Conservation (phyloP, 2,888 invertebrate species). For the Clepsis dumicolana region DNA sequence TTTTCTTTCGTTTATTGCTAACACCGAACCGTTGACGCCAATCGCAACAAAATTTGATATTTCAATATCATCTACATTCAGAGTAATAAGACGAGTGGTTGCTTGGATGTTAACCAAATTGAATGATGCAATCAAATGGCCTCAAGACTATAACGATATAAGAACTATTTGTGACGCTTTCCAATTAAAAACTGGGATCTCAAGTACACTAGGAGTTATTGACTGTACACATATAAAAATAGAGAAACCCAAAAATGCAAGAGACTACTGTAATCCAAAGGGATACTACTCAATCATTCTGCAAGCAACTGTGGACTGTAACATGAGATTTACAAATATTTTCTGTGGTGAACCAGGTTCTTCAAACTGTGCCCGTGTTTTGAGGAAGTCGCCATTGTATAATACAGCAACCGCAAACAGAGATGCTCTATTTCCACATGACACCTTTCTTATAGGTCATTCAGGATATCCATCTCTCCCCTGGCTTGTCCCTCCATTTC, state of each 20-base stretch:
- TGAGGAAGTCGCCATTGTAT: constrained; percentile 67
- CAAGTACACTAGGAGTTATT: constrained; percentile 66
- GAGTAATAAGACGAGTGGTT: constrained; percentile 69
- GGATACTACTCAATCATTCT: constrained; percentile 69
- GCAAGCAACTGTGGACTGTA: constrained; percentile 68
- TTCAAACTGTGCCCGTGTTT: constrained; percentile 61
- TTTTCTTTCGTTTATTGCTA: constrained; percentile 69
- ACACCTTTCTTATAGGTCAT: constrained; percentile 68
- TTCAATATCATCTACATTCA: constrained; percentile 70
- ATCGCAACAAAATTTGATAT: constrained; percentile 72
- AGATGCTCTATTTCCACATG: constrained; percentile 63
- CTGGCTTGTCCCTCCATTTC: constrained; percentile 69
- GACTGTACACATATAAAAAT: constrained; percentile 70
- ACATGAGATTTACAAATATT: constrained; percentile 67
- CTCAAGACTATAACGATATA: constrained; percentile 60
- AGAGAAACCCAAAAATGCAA: constrained; percentile 69
- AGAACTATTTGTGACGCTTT: constrained; percentile 60
- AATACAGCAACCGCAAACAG: constrained; percentile 61
- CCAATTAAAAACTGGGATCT: constrained; percentile 63
- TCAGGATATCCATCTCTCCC: constrained; percentile 67
- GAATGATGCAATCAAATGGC: constrained; percentile 69
- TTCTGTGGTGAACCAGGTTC: constrained; percentile 75
- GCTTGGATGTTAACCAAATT: constrained; percentile 71
- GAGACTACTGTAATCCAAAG: constrained; percentile 67
- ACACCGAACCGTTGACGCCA: constrained; percentile 67